Base-by-base conservation (phyloP, 2,888 invertebrate species). In the Drosophila aldrichi region DNA sequence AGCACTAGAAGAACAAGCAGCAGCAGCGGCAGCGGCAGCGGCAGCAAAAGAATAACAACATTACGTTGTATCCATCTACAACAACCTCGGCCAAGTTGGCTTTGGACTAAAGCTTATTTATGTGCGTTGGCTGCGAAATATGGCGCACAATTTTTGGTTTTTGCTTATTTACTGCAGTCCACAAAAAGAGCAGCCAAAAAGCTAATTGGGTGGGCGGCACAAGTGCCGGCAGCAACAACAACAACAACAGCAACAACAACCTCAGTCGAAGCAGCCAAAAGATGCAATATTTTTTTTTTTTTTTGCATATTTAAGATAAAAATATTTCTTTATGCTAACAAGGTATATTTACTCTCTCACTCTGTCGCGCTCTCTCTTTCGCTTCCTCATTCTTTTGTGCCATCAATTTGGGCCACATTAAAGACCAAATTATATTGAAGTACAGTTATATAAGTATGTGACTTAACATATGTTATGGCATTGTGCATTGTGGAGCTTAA, bases 31-130 rank as follows among this genome's bases (percentile, higher is more conserved):
- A 22, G 3, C 44, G 14, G 25, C 44, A 25, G 8, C 44, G 16
- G 25, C 54, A 29, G 54, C 38, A 25, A 38, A 54, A 54, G 54
- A 55, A 69, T 62, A 61, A 56, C 51, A 62, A 59, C 38, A 44
- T 46, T 51, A 46, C 43, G 46, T 51, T 69, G 66, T 75, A 61
- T 63, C 77, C 77, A 77, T 79, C 80, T 62, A 44, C 76, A 40
- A 43, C 77, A 77, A 63, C 72, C 77, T 80, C 77, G 78, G 63
- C 78, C 81, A 77, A 77, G 54, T 78, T 78, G 77, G 78, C 81
- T 78, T 78, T 78, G 81, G 78, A 80, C 78, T 78, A 77, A 80
- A 76, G 81, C 78, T 77, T 80, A 78, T 78, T 78, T 78, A 78
- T 78, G 78, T 80, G 77, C 78, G 78, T 80, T 80, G 72, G 54